Percentiles rank a stretch among this genome's conserved stretches.
Evolutionary conservation across 2,888 invertebrate genomes (phyloP).

Genomic region (Phragmatobia fuliginosa): DNA sequence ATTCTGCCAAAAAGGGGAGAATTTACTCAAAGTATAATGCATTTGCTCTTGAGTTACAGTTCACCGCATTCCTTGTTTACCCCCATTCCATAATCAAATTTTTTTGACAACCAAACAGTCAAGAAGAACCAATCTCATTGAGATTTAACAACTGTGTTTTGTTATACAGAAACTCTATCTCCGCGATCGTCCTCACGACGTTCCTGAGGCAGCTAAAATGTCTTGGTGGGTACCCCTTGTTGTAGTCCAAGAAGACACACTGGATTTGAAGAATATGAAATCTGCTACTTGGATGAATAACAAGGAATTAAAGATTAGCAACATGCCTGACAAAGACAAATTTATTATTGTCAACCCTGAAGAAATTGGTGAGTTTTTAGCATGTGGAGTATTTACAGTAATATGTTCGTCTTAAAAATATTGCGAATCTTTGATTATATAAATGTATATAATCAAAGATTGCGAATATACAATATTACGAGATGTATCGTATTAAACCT

Average conservation of each 20-base stretch:
- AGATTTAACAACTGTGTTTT: neutral
- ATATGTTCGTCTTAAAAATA: neutral
- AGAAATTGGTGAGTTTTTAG: constrained; percentile 90
- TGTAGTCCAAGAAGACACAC: constrained; percentile 84
- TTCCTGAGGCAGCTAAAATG: constrained; percentile 90
- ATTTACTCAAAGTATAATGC: too few species aligned
- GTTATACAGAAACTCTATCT: constrained; percentile 88
- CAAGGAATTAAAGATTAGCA: constrained; percentile 81
- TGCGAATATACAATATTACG: too few species aligned
- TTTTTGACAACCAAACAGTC: too few species aligned
- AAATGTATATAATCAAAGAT: too few species aligned
- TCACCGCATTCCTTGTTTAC: too few species aligned
- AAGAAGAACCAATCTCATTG: too few species aligned
- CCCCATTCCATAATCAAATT: too few species aligned
- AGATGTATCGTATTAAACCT: neutral
- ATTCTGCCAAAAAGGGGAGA: too few species aligned
- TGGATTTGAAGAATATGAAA: constrained; percentile 86
- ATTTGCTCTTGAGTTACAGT: too few species aligned
- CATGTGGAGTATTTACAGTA: neutral
- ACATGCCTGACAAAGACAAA: constrained; percentile 85
- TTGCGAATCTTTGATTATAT: too few species aligned
- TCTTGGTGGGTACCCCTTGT: constrained; percentile 92
- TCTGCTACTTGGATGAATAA: constrained; percentile 89
- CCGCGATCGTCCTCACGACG: constrained; percentile 90
- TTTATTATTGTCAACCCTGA: constrained; percentile 94